phyloP scores from a whole-genome alignment of 2,888 invertebrate genomes.

The Drosophila nigricruria region DNA sequence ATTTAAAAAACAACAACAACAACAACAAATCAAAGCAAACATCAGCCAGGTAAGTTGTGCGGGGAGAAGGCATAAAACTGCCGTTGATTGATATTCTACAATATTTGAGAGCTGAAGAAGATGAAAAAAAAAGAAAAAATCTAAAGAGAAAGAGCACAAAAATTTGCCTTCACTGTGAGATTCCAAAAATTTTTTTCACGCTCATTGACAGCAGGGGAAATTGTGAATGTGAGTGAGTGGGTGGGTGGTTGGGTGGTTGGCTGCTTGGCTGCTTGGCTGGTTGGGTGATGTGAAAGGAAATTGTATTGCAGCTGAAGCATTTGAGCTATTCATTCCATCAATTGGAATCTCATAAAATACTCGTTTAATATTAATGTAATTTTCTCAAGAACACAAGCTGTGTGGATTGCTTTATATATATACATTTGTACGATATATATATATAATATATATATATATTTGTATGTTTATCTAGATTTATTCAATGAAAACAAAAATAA shows the following conservation, averaged over 20 bases:
- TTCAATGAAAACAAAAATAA: not conserved
- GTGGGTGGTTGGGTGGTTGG: not conserved
- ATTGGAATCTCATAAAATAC: constrained; percentile 53
- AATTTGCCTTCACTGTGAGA: constrained; percentile 43
- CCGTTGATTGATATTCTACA: constrained; percentile 59
- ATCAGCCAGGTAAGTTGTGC: constrained; percentile 49
- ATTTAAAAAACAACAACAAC: constrained; percentile 29
- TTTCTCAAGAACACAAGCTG: constrained; percentile 29
- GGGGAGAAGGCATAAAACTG: constrained; percentile 19
- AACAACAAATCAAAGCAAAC: constrained; percentile 25
- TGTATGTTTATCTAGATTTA: not conserved
- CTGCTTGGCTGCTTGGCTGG: not conserved
- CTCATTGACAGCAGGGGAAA: constrained; percentile 46
- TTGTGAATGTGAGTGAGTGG: not conserved
- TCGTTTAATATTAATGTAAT: constrained; percentile 56
- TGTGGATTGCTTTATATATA: not conserved
- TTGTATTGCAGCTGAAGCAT: constrained; percentile 37
- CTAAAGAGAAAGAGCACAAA: not conserved
- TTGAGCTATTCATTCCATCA: constrained; percentile 61
- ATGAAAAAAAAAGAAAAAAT: not conserved
- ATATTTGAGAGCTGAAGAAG: constrained; percentile 33
- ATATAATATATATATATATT: not conserved
- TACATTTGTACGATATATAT: not conserved
- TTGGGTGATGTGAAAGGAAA: constrained; percentile 36
- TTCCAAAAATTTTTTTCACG: constrained; percentile 52